A percentile compares a stretch with the other conserved stretches of the same genome.
Evolutionary conservation across 2,888 invertebrate species (phyloP).

Genomic region (Tillus elongatus): DNA sequence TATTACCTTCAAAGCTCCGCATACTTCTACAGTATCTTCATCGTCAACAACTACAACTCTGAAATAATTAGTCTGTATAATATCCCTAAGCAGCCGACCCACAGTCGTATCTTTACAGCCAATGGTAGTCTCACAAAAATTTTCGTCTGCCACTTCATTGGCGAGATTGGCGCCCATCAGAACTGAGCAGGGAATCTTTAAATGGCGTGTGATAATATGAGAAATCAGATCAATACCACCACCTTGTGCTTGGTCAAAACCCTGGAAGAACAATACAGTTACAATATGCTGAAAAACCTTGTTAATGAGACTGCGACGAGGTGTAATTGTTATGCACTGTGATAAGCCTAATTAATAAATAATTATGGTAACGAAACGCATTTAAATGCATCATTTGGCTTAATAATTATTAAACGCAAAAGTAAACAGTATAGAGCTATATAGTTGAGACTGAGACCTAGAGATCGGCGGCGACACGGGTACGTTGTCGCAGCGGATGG

Average conservation of each 20-base stretch:
- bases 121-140: constrained; percentile 98
- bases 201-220: constrained; percentile 77
- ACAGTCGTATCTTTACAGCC: constrained; percentile 73
- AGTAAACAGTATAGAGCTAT: no score
- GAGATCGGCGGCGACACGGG: no score
- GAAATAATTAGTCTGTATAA: constrained; percentile 93
- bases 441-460: no score
- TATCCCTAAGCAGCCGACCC: constrained; percentile 72
- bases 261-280: constrained; percentile 56
- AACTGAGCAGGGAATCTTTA: constrained; percentile 88
- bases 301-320: no score
- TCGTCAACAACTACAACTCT: constrained; percentile 93
- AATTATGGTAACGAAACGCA: no score
- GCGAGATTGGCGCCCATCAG: constrained; percentile 99
- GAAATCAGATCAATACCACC: constrained; percentile 95
- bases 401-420: no score
- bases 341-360: no score
- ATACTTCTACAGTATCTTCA: constrained; percentile 94
- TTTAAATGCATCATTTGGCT: no score
- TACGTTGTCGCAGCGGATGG: no score
- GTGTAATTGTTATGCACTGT: no score
- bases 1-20: constrained; percentile 94
- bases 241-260: constrained; percentile 81
- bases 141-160: constrained; percentile 91
- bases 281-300: no score